Conservation (phyloP, 53 echinoderm and acorn worm genomes). For the Actinopyga echinites region DNA sequence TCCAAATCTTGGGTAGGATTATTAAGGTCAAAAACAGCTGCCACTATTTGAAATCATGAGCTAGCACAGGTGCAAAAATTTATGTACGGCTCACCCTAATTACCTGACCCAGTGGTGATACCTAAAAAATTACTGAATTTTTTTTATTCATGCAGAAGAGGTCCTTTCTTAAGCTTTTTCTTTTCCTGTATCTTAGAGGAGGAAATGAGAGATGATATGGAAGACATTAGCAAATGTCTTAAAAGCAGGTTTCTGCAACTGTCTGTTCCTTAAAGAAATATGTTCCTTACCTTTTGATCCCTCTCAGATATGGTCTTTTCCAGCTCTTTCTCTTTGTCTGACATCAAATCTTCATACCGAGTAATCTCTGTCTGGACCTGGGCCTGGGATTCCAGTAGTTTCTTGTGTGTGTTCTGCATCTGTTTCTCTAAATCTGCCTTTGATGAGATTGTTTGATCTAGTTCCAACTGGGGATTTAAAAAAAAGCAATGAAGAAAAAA, state of each 20-base stretch:
- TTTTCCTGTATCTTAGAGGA: too few relatives aligned
- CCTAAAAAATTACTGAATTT: too few relatives aligned
- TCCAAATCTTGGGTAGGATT: too few relatives aligned
- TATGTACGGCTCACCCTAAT: too few relatives aligned
- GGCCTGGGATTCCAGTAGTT: constrained; percentile 58
- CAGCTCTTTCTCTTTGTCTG: constrained; percentile 32
- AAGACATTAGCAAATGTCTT: neutral
- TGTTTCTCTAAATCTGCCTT: constrained; percentile 68
- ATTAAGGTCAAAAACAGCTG: too few relatives aligned
- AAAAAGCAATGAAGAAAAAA: neutral
- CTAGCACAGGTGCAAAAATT: too few relatives aligned
- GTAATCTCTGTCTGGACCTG: constrained; percentile 51
- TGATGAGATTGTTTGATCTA: constrained; percentile 54
- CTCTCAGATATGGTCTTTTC: constrained; percentile 39
- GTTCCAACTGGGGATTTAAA: constrained; percentile 53
- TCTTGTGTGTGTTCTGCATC: constrained; percentile 60
- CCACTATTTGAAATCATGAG: too few relatives aligned
- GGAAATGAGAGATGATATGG: too few relatives aligned
- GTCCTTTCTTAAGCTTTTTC: too few relatives aligned
- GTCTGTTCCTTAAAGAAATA: neutral
- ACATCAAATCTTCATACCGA: constrained; percentile 53
- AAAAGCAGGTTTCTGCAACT: neutral
- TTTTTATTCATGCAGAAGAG: too few relatives aligned
- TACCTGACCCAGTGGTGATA: too few relatives aligned
- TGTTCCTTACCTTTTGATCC: constrained; percentile 29